These are phyloP conservation scores for Hetaerina americana DNA, from an alignment of 1,140 invertebrate genomes.

Conservation along the genomic window DNA sequence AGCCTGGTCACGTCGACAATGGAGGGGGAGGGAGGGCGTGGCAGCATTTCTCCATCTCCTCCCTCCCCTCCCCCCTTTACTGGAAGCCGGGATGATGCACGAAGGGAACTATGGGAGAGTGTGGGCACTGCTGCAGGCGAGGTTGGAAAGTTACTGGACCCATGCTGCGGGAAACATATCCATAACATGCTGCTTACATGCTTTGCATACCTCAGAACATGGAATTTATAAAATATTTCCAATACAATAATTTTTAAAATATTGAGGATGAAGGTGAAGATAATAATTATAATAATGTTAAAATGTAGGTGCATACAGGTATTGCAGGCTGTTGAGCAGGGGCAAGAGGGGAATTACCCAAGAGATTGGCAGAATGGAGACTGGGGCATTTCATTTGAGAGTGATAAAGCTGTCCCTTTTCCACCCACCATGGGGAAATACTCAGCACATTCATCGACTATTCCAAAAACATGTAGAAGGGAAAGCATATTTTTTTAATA, in stretches of 20 bases:
- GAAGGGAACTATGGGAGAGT: neutral
- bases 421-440: neutral
- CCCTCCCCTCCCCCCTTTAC: neutral
- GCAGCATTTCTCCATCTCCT: neutral
- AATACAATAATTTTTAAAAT: constrained; percentile 1
- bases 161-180: neutral
- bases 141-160: neutral
- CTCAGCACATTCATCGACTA: neutral
- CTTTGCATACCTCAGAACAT: neutral
- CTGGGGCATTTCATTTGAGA: neutral
- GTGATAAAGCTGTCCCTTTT: neutral
- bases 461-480: neutral
- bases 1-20: neutral
- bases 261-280: neutral
- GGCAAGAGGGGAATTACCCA: neutral
- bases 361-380: neutral
- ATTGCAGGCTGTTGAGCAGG: neutral
- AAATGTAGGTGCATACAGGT: neutral
- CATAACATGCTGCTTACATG: neutral
- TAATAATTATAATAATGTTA: neutral
- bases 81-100: neutral
- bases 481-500: neutral
- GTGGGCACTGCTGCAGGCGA: neutral
- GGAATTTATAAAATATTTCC: constrained; percentile 1
- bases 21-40: neutral